Conservation (phyloP, 2,797 vertebrate genomes). For the Brachyrhaphis roseni region DNA sequence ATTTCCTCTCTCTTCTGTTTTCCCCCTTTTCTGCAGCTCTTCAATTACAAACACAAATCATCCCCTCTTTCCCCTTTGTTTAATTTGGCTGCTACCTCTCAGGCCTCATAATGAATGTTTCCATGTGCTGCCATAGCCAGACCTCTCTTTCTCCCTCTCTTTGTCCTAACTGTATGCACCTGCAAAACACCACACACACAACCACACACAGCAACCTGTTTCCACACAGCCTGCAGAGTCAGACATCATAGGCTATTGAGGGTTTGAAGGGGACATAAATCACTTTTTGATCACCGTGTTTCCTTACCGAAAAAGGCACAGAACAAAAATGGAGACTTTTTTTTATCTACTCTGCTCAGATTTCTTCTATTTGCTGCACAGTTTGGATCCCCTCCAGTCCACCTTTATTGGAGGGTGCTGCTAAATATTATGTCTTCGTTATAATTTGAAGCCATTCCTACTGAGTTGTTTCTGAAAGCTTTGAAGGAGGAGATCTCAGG, state of each 20-base stretch:
- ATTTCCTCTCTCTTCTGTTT: neutral
- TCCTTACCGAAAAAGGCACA: conserved; percentile 38
- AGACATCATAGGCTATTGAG: conserved; percentile 64
- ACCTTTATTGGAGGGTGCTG: neutral
- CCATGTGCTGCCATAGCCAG: conserved; percentile 53
- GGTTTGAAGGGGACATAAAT: conserved; percentile 72
- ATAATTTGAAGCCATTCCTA: conserved; percentile 28
- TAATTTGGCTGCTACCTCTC: conserved; percentile 57
- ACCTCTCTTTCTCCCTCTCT: conserved; percentile 16
- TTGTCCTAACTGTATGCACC: conserved; percentile 29
- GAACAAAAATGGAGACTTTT: conserved; percentile 26
- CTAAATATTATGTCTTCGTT: conserved; percentile 14
- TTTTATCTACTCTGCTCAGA: conserved; percentile 34
- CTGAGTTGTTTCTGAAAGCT: conserved; percentile 21
- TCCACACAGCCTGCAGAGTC: conserved; percentile 36
- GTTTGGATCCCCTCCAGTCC: conserved; percentile 5
- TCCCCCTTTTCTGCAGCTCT: conserved; percentile 32
- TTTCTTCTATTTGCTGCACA: conserved; percentile 19
- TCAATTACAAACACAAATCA: conserved; percentile 66
- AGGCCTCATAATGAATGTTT: conserved; percentile 65
- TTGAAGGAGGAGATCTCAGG: neutral
- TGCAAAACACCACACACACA: conserved; percentile 9
- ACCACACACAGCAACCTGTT: conserved; percentile 8
- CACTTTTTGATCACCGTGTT: conserved; percentile 68
- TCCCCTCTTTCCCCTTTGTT: conserved; percentile 50